Evolutionary conservation across 2,113 vertebrate genomes (phyloP), one percentile per base, ranked within the genome.

Genomic region (Scolopax mira): DNA sequence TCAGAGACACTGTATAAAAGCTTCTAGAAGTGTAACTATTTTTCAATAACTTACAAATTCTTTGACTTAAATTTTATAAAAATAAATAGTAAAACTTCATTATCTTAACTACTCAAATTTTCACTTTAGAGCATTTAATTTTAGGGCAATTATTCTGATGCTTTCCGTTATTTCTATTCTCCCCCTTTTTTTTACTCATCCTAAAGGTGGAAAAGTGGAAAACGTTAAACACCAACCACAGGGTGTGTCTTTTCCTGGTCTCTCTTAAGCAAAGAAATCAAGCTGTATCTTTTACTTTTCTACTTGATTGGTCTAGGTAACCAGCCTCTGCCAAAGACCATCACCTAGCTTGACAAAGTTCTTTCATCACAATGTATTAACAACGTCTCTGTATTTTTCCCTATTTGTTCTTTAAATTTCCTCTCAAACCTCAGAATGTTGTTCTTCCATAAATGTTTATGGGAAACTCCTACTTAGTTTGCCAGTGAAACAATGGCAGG

Each of bases 401-500:
- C 31, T 80, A 57, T 85, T 88, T 87, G 49, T 85, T 60, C 79
- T 95, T 96, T 52, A 93, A 75, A 88, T 93, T 95, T 93, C 77
- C 73, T 90, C 69, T 72, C 31, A 75, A 78, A 80, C 17, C 37
- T 86, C 77, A 79, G 82, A 90, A 92, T 74, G 55, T 93, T 94
- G 51, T 90, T 95, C 64, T 88, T 67, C 27, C 28, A 46, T 74
- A 75, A 77, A 80, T 86, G 91, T 87, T 95, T 95, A 92, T 49
- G 44, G 72, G 28, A 89, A 86, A 81, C 88, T 95, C 82, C 85
- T 88, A 52, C 88, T 88, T 92, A 69, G 39, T 90, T 67, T 92
- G 65, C 82, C 73, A 69, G 41, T 72, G 69, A 81, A 92, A 95
- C 93, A 96, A 94, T 91, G 85, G 85, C 93, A 96, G 82, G 88